Percentiles rank a stretch among this genome's conserved stretches.
These are phyloP conservation scores for Acrobasis suavella DNA, from an alignment of 2,888 invertebrate genomes.

Conservation along the genomic window DNA sequence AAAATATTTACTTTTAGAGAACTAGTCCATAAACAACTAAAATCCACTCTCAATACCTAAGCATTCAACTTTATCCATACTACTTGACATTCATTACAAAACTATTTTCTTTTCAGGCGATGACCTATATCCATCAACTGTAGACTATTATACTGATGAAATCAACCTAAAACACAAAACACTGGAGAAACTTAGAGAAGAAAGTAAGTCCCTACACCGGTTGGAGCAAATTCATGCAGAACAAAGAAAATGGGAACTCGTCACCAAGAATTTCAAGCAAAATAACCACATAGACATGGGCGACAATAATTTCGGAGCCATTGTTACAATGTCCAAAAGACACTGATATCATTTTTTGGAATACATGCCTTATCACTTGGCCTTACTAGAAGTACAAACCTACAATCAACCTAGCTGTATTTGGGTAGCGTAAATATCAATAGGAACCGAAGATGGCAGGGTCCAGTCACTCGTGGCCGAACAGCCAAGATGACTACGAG, in stretches of 20 bases:
- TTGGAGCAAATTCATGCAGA: slow-evolving; percentile 44
- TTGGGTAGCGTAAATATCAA: slow-evolving; percentile 21
- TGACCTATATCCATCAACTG: slow-evolving; percentile 65
- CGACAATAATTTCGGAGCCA: slow-evolving; percentile 45
- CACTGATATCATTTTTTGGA: slow-evolving; percentile 26
- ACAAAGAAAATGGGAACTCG: slow-evolving; percentile 37
- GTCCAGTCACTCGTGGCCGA: slow-evolving; percentile 88
- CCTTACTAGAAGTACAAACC: slow-evolving; percentile 60
- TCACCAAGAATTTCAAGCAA: slow-evolving; percentile 59
- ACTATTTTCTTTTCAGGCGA: slow-evolving; percentile 69
- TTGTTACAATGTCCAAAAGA: slow-evolving; percentile 23
- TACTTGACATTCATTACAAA: no score
- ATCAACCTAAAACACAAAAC: slow-evolving; percentile 53
- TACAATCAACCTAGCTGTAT: slow-evolving; percentile 53
- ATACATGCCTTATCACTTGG: slow-evolving; percentile 57
- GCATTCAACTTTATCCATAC: no score
- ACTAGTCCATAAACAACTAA: no score
- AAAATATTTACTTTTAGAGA: no score
- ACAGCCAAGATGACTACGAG: slow-evolving; percentile 96
- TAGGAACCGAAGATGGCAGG: slow-evolving; percentile 55
- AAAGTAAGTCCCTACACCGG: slow-evolving; percentile 54
- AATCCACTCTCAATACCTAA: no score
- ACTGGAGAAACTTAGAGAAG: slow-evolving; percentile 57
- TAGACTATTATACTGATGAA: slow-evolving; percentile 59
- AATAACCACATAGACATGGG: slow-evolving; percentile 68